These are phyloP conservation scores for Lissocephala sabroskyi DNA, from an alignment of 2,888 invertebrate genomes.

Conservation along the genomic window DNA sequence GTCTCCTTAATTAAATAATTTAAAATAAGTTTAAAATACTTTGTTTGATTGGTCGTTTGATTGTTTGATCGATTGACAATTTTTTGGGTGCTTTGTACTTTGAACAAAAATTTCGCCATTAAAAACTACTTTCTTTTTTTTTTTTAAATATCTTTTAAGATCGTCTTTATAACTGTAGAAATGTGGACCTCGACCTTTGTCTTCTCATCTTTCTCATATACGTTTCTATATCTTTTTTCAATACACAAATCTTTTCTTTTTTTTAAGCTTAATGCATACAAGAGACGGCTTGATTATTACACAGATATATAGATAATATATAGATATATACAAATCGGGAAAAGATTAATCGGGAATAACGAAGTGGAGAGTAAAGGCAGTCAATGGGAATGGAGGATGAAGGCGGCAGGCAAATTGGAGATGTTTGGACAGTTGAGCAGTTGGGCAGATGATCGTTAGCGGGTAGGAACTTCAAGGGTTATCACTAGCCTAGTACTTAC, in stretches of 20 bases:
- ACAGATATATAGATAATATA: too few species aligned
- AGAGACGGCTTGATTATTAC: constrained; percentile 64
- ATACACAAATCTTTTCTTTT: constrained; percentile 56
- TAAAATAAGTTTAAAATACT: constrained; percentile 22
- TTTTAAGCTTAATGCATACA: constrained; percentile 66
- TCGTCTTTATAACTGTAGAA: constrained; percentile 61
- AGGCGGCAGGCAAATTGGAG: too few species aligned
- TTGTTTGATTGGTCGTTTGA: constrained; percentile 16
- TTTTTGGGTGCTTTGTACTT: constrained; percentile 41
- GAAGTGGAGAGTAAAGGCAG: neutral
- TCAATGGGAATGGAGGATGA: too few species aligned
- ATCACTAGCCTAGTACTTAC: too few species aligned
- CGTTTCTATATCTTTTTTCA: constrained; percentile 18
- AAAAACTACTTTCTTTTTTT: constrained; percentile 59
- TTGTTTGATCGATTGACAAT: constrained; percentile 14
- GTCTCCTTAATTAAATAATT: constrained; percentile 15
- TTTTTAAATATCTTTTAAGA: constrained; percentile 50
- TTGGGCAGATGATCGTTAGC: too few species aligned
- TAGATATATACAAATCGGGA: too few species aligned
- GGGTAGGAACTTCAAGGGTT: too few species aligned
- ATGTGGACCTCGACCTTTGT: constrained; percentile 73
- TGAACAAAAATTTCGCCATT: constrained; percentile 72
- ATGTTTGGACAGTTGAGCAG: constrained; percentile 18
- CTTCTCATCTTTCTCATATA: constrained; percentile 47
- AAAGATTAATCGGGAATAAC: constrained; percentile 27